phyloP scores from a whole-genome alignment of 2,797 vertebrate genomes.

The Spinibarbus caldwelli region DNA sequence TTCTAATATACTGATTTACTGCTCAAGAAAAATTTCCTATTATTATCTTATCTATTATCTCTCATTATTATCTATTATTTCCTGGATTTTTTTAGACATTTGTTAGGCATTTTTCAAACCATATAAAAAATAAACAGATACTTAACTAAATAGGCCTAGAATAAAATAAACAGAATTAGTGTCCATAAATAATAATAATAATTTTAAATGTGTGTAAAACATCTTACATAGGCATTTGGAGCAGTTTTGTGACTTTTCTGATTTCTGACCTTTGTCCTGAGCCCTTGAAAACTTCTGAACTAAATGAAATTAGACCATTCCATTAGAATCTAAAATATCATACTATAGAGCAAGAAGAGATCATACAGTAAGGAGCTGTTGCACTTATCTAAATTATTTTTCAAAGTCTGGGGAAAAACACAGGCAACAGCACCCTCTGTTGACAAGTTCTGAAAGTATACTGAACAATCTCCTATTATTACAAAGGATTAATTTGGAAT shows the following conservation, averaged over 20 bases:
- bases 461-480: constrained; percentile 6
- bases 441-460: not conserved
- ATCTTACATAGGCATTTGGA: not conserved
- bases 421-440: constrained; percentile 35
- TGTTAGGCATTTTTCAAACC: too few relatives aligned
- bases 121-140: too few relatives aligned
- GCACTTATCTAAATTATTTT: not conserved
- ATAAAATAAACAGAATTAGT: too few relatives aligned
- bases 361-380: not conserved
- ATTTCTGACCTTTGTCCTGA: not conserved
- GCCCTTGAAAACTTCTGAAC: not conserved
- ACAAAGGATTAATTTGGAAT: not conserved
- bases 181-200: not conserved
- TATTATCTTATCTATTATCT: too few relatives aligned
- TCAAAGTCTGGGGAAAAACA: not conserved
- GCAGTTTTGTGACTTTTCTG: not conserved
- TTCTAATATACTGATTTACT: too few relatives aligned
- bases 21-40: too few relatives aligned
- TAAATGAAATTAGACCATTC: not conserved
- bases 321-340: not conserved
- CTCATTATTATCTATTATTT: too few relatives aligned
- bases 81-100: not conserved
- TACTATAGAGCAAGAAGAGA: not conserved
- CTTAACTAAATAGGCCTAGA: too few relatives aligned
- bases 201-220: not conserved